Percentiles rank a stretch among this genome's conserved stretches.
phyloP scores from a whole-genome alignment of 2,888 invertebrate species.

The Pollenia amentaria region DNA sequence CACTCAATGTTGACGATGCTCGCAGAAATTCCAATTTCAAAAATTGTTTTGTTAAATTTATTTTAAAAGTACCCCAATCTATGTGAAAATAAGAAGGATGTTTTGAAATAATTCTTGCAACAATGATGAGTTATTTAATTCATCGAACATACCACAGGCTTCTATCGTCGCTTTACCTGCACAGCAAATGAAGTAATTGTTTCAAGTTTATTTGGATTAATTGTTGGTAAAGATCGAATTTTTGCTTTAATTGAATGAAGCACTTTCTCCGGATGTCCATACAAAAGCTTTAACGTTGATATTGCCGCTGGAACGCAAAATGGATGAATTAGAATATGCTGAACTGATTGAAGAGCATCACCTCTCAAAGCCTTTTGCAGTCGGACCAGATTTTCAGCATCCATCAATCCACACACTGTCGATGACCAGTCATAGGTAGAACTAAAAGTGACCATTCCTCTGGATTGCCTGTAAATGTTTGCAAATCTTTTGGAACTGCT shows the following conservation, averaged over 20 bases:
- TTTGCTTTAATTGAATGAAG: slow-evolving; percentile 31
- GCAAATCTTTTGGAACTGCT: slow-evolving; percentile 56
- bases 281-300: slow-evolving; percentile 52
- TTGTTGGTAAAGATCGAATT: not conserved
- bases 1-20: slow-evolving; percentile 21
- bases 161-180: slow-evolving; percentile 43
- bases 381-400: slow-evolving; percentile 57
- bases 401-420: slow-evolving; percentile 48
- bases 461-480: slow-evolving; percentile 33
- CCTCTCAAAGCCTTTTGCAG: slow-evolving; percentile 35
- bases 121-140: slow-evolving; percentile 49
- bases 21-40: slow-evolving; percentile 44
- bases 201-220: no score
- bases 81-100: slow-evolving; percentile 49
- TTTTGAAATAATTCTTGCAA: slow-evolving; percentile 59
- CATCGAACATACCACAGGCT: slow-evolving; percentile 37
- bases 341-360: slow-evolving; percentile 43
- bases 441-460: slow-evolving; percentile 58
- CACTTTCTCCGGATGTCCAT: slow-evolving; percentile 63
- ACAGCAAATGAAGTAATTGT: no score
- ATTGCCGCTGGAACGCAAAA: not conserved
- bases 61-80: slow-evolving; percentile 37
- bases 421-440: slow-evolving; percentile 63
- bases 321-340: not conserved
- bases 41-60: slow-evolving; percentile 46